Base-by-base conservation (phyloP, 2,888 invertebrate genomes). In the Endotricha flammealis region DNA sequence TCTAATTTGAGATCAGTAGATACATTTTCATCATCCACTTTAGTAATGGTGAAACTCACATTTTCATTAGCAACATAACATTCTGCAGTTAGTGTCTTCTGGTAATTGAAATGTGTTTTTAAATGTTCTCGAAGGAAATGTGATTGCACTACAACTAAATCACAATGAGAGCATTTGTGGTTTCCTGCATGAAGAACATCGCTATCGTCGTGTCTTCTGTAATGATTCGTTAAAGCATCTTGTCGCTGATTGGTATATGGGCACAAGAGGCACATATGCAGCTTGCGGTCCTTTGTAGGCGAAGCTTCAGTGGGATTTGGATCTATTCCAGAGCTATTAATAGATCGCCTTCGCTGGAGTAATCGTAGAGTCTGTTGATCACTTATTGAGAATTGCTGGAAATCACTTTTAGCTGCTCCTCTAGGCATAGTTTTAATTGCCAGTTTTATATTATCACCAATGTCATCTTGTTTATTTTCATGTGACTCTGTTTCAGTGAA, bases 131-230 rank as follows among this genome's bases (percentile, higher is more conserved):
- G 89, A 20, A 95, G 80, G 48, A 93, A 90, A 57, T 92, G 90
- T 38, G 90, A 90, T 55, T 93, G 93, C 2, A 91, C 89, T 13
- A 93, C 93, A 12, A 92, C 91, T 67, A 93, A 93, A 76, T 95
- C 94, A 71, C 96, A 96, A 67, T 93, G 92, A 12, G 92, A 90
- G 75, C 96, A 96, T 46, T 90, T 90, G 56, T 91, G 90, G 42
- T 85, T 88, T 46, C 90, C 90, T 30, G 79, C 76, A 29, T 90
- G 90, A 3, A 90, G 88, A 6, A 90, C 75, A 61, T 91, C 89
- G 6, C 83, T 78, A 29, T 76, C 72, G 14, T 81, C 80, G 64
- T 96, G 96, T 41, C 93, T 89, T 58, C 91, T 90, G 48, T 92
- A 88, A 70, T 96, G 96, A 57, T 91, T 91, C 45, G 90, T 91